Conservation (phyloP, 92 coral and sea anemone genomes). For the Epizoanthus fatuus region DNA sequence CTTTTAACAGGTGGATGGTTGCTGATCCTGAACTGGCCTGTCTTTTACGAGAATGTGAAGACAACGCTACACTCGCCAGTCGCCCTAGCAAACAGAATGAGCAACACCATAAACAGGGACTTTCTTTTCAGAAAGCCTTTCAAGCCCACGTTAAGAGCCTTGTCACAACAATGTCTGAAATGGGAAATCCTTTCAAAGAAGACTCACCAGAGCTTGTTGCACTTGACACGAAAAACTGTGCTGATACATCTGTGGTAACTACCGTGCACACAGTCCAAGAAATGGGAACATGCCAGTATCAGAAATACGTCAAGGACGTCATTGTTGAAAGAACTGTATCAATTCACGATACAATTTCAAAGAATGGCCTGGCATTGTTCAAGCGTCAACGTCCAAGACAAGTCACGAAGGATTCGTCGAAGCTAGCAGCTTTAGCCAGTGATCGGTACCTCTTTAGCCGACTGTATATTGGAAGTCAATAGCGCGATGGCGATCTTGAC, state of each 20-base stretch:
- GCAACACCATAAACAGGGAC: conserved; percentile 54
- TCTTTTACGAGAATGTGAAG: background rate
- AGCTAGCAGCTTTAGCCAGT: conserved; percentile 25
- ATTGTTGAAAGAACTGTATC: conserved; percentile 44
- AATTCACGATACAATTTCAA: conserved; percentile 53
- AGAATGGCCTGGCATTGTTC: conserved; percentile 51
- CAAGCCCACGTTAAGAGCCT: conserved; percentile 38
- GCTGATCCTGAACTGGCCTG: conserved; percentile 29
- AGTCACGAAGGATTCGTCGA: conserved; percentile 21
- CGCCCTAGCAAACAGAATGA: background rate
- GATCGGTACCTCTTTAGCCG: background rate
- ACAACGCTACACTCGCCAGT: background rate
- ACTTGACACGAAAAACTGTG: conserved; percentile 50
- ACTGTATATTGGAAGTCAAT: conserved; percentile 50
- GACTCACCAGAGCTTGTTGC: conserved; percentile 62
- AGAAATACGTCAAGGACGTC: conserved; percentile 27
- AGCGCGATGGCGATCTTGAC: conserved; percentile 50
- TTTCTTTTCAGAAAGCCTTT: conserved; percentile 35
- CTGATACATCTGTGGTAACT: conserved; percentile 15
- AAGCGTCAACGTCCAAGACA: conserved; percentile 48
- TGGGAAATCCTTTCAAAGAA: conserved; percentile 51
- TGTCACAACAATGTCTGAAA: conserved; percentile 46
- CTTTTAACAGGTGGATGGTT: conserved; percentile 6
- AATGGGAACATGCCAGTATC: no score
- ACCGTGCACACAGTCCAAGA: no score